Evolutionary conservation across 92 coral and sea anemone genomes (phyloP).

Genomic region (Umimayanthus kanabou): DNA sequence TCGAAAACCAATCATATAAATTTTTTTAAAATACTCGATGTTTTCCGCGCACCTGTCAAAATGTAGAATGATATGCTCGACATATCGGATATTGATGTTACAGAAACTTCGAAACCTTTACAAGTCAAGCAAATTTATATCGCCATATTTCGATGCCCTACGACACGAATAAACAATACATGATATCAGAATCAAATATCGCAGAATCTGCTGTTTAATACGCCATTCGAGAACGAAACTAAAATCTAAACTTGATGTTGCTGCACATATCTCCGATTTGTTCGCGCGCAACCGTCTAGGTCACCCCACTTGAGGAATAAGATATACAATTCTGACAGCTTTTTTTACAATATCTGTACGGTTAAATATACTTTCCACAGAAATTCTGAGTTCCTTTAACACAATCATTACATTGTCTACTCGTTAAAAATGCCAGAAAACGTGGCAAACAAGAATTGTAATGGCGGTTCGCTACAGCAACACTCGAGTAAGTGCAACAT

Average conservation of each 20-base stretch:
- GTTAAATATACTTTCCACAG: not conserved
- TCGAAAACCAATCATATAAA: not conserved
- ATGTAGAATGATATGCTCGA: not conserved
- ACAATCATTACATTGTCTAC: not conserved
- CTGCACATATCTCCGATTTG: not conserved
- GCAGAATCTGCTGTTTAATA: not conserved
- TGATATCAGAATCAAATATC: not conserved
- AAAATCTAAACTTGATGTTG: not conserved
- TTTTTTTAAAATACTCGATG: not conserved
- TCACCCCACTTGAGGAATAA: not conserved
- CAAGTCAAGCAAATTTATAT: constrained; percentile 9
- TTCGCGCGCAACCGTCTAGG: constrained; percentile 21
- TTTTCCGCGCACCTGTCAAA: constrained; percentile 33
- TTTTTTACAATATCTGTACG: not conserved
- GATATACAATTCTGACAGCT: not conserved
- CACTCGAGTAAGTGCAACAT: constrained; percentile 22
- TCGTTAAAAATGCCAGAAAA: constrained; percentile 4
- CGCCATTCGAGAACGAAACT: not conserved
- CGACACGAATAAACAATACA: not conserved
- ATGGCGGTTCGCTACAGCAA: constrained; percentile 32
- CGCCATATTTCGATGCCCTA: not conserved
- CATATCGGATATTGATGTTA: not conserved
- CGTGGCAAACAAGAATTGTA: constrained; percentile 9
- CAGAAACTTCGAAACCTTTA: not conserved
- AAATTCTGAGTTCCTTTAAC: not conserved